phyloP scores from a whole-genome alignment of 2,888 invertebrate genomes.

The Tyria jacobaeae region DNA sequence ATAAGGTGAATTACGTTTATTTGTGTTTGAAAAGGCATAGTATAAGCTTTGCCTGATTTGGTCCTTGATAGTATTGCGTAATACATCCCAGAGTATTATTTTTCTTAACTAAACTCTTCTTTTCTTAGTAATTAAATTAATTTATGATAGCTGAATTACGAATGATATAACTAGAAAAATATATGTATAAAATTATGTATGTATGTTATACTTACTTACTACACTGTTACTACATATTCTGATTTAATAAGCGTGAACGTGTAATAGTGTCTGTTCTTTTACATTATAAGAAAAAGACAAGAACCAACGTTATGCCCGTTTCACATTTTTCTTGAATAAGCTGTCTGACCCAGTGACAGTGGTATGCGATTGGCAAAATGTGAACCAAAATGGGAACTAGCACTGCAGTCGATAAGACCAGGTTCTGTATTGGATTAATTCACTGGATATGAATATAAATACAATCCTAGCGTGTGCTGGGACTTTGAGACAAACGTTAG shows the following conservation, averaged over 20 bases:
- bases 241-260: slow-evolving; percentile 5
- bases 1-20: too few relatives aligned
- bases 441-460: too few relatives aligned
- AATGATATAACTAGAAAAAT: slow-evolving; percentile 25
- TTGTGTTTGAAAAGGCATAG: neutral
- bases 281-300: neutral
- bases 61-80: neutral
- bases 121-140: slow-evolving; percentile 5
- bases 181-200: slow-evolving; percentile 12
- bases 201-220: slow-evolving; percentile 2
- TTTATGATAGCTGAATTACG: slow-evolving; percentile 11
- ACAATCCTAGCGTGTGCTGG: too few relatives aligned
- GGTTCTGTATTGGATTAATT: too few relatives aligned
- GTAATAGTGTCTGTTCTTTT: neutral
- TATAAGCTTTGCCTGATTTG: neutral
- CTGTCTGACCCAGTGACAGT: too few relatives aligned
- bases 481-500: too few relatives aligned
- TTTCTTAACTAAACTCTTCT: too few relatives aligned
- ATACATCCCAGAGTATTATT: slow-evolving; percentile 14
- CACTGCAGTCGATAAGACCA: too few relatives aligned
- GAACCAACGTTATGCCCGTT: too few relatives aligned
- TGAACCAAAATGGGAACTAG: too few relatives aligned
- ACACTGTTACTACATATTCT: neutral
- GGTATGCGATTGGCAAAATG: too few relatives aligned
- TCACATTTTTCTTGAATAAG: neutral